Conservation (phyloP, 2,888 invertebrate species). For the Limulus polyphemus region DNA sequence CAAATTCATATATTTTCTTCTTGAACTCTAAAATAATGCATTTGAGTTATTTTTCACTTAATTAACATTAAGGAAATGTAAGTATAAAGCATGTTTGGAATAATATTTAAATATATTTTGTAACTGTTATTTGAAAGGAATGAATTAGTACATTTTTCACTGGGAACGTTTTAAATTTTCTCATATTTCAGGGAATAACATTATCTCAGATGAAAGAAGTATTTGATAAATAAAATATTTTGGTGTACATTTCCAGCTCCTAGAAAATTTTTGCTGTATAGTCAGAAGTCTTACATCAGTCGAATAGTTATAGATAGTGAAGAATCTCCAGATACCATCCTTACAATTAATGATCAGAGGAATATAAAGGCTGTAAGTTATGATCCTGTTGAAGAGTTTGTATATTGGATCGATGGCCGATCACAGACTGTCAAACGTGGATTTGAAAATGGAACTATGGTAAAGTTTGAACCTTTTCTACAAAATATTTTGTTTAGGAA, state of each 20-base stretch:
- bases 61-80: too few relatives aligned
- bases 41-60: too few relatives aligned
- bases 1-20: too few relatives aligned
- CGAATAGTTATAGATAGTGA: slow-evolving; percentile 58
- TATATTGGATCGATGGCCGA: slow-evolving; percentile 71
- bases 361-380: slow-evolving; percentile 71
- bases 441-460: slow-evolving; percentile 47
- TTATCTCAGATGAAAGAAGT: too few relatives aligned
- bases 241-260: slow-evolving; percentile 50
- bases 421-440: slow-evolving; percentile 58
- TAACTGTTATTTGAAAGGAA: too few relatives aligned
- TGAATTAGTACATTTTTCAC: too few relatives aligned
- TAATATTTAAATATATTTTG: too few relatives aligned
- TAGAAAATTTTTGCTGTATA: slow-evolving; percentile 68
- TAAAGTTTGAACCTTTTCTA: slow-evolving; percentile 2
- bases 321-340: slow-evolving; percentile 67
- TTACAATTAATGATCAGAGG: slow-evolving; percentile 64
- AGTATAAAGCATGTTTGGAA: too few relatives aligned
- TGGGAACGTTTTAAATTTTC: too few relatives aligned
- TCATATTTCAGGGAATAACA: too few relatives aligned
- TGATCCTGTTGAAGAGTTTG: slow-evolving; percentile 58
- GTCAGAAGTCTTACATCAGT: slow-evolving; percentile 67
- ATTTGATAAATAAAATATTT: background rate
- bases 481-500: background rate
- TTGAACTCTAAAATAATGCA: too few relatives aligned